Evolutionary conservation across 1,140 invertebrate genomes (phyloP).

Genomic region (Amyelois transitella): DNA sequence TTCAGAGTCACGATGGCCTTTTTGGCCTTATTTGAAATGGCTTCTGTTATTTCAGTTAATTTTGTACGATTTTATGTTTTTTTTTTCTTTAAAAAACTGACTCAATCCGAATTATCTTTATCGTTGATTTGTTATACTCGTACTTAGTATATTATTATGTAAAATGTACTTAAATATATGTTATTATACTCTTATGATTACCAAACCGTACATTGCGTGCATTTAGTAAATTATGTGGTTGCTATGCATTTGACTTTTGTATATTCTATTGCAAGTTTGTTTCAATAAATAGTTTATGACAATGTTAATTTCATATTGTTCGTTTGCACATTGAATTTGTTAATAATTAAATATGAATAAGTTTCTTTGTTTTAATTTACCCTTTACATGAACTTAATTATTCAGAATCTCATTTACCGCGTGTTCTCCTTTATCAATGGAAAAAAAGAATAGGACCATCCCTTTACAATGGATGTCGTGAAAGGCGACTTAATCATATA

Average conservation of each 20-base stretch:
- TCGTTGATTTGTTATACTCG: background rate
- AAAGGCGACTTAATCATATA: no score
- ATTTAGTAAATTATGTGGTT: conserved; percentile 10
- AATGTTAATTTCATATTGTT: conserved; percentile 55
- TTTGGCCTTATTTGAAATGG: no score
- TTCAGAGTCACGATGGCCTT: no score
- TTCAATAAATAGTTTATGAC: conserved; percentile 64
- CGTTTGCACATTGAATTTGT: conserved; percentile 60
- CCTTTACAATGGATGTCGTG: no score
- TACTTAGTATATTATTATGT: background rate
- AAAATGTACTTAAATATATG: conserved; percentile 1
- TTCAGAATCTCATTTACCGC: background rate
- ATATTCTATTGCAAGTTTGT: conserved; percentile 59
- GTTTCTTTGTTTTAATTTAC: conserved; percentile 12
- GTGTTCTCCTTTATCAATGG: no score
- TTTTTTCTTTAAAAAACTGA: background rate
- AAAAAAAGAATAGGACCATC: no score
- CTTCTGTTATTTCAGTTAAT: background rate
- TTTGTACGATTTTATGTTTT: background rate
- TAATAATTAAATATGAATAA: conserved; percentile 56
- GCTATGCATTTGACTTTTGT: conserved; percentile 22
- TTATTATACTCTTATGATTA: conserved; percentile 8
- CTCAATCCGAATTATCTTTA: conserved; percentile 1
- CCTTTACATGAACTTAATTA: background rate
- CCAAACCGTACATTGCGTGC: conserved; percentile 9